Evolutionary conservation across 2,113 vertebrate genomes (phyloP).

Genomic region (Bubalus kerabau): DNA sequence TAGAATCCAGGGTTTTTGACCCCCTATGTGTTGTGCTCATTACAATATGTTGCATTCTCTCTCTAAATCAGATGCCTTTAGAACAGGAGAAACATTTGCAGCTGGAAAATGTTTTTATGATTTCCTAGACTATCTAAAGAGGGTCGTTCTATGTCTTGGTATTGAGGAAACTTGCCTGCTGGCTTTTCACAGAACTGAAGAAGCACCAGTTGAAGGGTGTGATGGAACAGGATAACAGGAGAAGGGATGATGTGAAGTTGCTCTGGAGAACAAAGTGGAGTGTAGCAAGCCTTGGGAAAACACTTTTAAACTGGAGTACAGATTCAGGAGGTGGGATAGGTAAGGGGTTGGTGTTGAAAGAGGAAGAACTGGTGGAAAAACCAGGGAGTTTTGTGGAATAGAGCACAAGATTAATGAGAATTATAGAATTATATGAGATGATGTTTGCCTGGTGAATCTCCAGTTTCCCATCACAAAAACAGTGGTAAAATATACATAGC

Average conservation of each 20-base stretch:
- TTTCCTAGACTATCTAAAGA: background rate
- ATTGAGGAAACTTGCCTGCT: background rate
- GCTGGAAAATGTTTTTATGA: background rate
- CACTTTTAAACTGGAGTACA: background rate
- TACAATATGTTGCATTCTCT: background rate
- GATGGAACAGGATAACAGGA: background rate
- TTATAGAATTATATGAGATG: background rate
- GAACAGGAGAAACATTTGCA: background rate
- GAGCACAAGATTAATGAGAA: background rate
- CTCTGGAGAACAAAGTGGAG: background rate
- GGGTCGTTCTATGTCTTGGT: background rate
- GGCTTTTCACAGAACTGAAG: background rate
- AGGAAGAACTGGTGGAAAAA: background rate
- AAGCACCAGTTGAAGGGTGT: background rate
- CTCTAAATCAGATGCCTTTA: background rate
- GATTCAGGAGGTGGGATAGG: background rate
- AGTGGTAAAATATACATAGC: background rate
- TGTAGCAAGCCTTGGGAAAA: background rate
- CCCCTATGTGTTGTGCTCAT: background rate
- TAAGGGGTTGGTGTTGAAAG: background rate
- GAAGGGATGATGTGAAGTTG: background rate
- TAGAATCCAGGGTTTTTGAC: background rate
- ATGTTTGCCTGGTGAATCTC: background rate
- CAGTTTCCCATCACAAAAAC: background rate
- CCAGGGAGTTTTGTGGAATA: background rate